Conservation (phyloP, 1,140 invertebrate genomes). For the Pentalonia nigronervosa region DNA sequence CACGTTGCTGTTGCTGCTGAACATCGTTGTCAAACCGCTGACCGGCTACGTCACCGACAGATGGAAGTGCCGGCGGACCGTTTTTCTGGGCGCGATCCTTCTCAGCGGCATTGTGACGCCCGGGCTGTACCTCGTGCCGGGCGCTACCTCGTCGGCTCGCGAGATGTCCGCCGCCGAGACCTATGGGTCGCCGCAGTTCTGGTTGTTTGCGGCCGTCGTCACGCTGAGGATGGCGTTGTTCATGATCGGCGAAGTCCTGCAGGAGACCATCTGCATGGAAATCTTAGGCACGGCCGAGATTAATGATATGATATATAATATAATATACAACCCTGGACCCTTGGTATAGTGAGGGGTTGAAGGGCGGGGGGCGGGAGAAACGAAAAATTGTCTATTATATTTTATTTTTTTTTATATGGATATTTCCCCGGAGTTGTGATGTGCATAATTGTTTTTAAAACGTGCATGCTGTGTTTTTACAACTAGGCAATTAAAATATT, state of each 20-base stretch:
- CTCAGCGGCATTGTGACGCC: not conserved
- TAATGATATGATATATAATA: too few species aligned
- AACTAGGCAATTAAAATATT: too few species aligned
- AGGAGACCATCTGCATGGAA: conserved; percentile 17
- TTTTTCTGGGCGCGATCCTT: not conserved
- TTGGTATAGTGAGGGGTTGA: too few species aligned
- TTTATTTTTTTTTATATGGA: not conserved
- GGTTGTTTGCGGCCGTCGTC: not conserved
- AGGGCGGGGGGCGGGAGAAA: too few species aligned
- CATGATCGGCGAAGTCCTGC: conserved; percentile 30
- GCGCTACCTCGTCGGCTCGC: not conserved
- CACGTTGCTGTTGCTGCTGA: not conserved
- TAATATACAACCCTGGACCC: too few species aligned
- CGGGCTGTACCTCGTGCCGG: not conserved
- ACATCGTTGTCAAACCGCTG: conserved; percentile 32
- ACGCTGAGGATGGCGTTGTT: conserved; percentile 10
- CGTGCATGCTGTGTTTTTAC: too few species aligned
- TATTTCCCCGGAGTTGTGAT: too few species aligned
- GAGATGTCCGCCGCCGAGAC: not conserved
- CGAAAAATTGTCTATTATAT: too few species aligned
- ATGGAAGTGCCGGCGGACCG: conserved; percentile 31
- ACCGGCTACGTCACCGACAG: conserved; percentile 24
- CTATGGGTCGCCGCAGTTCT: not conserved
- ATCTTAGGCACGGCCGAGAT: not conserved
- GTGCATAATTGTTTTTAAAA: too few species aligned